Evolutionary conservation across 2,113 vertebrate species (phyloP).

Genomic region (Athene cunicularia): DNA sequence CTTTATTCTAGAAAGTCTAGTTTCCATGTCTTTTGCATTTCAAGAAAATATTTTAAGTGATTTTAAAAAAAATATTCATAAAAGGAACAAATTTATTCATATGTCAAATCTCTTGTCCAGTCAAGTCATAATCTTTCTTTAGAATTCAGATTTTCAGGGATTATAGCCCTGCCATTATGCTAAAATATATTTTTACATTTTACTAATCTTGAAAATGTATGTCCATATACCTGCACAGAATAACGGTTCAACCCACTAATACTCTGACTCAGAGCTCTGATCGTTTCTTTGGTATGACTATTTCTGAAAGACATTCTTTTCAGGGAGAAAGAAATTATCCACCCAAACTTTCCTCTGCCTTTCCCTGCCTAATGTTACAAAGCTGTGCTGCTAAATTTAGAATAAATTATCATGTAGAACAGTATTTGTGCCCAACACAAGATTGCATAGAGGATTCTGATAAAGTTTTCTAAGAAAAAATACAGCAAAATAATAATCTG

Average conservation of each 20-base stretch:
- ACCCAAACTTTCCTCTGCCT: slow-evolving; percentile 14
- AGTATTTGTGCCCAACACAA: background rate
- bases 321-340: slow-evolving; percentile 2
- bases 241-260: background rate
- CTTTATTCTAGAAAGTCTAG: background rate
- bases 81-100: slow-evolving; percentile 23
- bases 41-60: background rate
- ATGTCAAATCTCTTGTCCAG: background rate
- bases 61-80: background rate
- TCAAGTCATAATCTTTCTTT: slow-evolving; percentile 23
- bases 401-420: background rate
- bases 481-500: background rate
- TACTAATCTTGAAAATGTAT: background rate
- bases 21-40: background rate
- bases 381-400: background rate
- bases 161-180: background rate
- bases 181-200: slow-evolving; percentile 28
- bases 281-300: background rate
- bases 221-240: background rate
- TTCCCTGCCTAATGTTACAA: background rate
- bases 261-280: slow-evolving; percentile 1
- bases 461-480: background rate
- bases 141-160: slow-evolving; percentile 33
- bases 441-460: background rate
- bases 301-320: slow-evolving; percentile 10